These are phyloP conservation scores for Talpa occidentalis DNA, from an alignment of 2,113 vertebrate species.

Conservation along the genomic window DNA sequence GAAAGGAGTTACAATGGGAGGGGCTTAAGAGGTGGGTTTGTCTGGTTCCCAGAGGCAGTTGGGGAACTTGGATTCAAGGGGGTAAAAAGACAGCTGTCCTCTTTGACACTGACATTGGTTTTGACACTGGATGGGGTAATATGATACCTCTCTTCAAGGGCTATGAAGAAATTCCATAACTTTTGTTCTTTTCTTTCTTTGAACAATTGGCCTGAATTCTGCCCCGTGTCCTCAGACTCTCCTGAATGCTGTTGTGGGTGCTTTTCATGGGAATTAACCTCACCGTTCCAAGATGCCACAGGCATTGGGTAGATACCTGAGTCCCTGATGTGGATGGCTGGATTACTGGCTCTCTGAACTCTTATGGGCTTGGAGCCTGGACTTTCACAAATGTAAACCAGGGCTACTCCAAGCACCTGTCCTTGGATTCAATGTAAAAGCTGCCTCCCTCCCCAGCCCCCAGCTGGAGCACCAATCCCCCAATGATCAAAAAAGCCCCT, in stretches of 20 bases:
- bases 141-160: neutral
- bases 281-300: neutral
- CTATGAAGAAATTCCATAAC: no score
- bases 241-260: neutral
- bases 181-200: neutral
- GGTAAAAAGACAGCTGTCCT: neutral
- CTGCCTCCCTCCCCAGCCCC: neutral
- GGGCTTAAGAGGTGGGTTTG: neutral
- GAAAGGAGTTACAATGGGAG: neutral
- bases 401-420: no score
- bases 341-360: rapidly evolving
- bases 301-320: neutral
- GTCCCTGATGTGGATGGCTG: neutral
- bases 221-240: neutral
- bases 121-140: neutral
- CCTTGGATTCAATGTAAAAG: neutral
- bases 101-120: neutral
- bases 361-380: neutral
- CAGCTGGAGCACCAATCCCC: neutral
- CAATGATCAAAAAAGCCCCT: neutral
- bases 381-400: neutral
- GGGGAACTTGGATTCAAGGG: neutral
- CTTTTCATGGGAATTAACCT: neutral
- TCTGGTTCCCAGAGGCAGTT: neutral
- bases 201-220: neutral